Conservation (phyloP, 2,888 invertebrate species). For the Philonicus albiceps region DNA sequence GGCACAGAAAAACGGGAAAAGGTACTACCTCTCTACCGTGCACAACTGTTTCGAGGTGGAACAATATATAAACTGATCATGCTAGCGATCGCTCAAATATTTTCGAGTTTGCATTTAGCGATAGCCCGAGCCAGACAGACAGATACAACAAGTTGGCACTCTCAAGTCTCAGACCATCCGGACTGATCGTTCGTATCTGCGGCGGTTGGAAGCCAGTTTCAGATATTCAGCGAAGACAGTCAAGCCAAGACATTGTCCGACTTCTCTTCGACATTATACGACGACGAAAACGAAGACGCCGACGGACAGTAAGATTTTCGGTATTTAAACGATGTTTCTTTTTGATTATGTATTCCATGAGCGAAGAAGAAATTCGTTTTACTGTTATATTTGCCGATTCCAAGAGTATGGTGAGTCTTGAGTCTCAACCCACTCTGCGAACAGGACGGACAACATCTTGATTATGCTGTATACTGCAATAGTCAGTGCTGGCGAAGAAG, state of each 20-base stretch:
- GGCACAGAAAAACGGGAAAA: slow-evolving; percentile 40
- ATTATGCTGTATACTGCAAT: not conserved
- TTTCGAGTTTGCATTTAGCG: slow-evolving; percentile 20
- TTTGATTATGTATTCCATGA: slow-evolving; percentile 36
- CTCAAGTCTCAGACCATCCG: not conserved
- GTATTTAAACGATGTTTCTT: not conserved
- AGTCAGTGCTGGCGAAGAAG: not conserved
- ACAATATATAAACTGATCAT: slow-evolving; percentile 51
- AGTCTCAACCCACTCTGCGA: not conserved
- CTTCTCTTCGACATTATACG: not conserved
- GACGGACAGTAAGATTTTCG: not conserved
- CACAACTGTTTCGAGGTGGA: slow-evolving; percentile 50
- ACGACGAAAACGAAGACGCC: not conserved
- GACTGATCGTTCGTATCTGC: slow-evolving; percentile 1
- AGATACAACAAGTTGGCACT: slow-evolving; percentile 19
- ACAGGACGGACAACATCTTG: not conserved
- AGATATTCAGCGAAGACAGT: not conserved
- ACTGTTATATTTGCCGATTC: slow-evolving; percentile 39
- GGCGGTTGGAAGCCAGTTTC: not conserved
- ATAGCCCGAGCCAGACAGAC: slow-evolving; percentile 9
- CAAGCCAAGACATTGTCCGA: not conserved
- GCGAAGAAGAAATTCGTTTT: slow-evolving; percentile 40
- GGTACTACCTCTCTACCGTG: slow-evolving; percentile 46
- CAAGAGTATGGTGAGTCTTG: not conserved
- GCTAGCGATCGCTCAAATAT: slow-evolving; percentile 14